Evolutionary conservation across 2,797 vertebrate genomes (phyloP).

Genomic region (Lophotriccus pileatus): DNA sequence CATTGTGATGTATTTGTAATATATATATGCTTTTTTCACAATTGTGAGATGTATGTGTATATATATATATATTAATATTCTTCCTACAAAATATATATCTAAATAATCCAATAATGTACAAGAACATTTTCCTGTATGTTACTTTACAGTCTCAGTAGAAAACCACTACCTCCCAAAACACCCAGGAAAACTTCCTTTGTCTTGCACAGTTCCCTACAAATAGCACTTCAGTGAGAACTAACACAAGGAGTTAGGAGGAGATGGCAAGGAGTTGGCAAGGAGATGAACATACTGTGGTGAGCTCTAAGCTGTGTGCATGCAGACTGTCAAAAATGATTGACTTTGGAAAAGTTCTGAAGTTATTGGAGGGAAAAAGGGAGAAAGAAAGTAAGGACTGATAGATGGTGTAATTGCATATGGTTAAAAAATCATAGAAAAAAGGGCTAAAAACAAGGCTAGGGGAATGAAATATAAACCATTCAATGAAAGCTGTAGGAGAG

Average conservation of each 20-base stretch:
- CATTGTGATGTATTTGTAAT: background rate
- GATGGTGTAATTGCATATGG: background rate
- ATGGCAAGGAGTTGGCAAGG: background rate
- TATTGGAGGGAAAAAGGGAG: background rate
- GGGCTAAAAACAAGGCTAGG: background rate
- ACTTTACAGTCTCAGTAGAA: background rate
- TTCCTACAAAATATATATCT: background rate
- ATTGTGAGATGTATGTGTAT: background rate
- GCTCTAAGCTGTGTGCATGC: background rate
- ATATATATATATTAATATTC: background rate
- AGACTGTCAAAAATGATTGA: background rate
- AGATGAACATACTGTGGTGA: background rate
- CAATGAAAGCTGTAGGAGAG: background rate
- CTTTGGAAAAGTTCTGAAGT: background rate
- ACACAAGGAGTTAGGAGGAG: too few species aligned
- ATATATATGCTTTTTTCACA: background rate
- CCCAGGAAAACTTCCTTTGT: background rate
- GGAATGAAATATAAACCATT: background rate
- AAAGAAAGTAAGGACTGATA: background rate
- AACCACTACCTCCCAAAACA: background rate
- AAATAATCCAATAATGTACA: background rate
- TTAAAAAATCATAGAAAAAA: background rate
- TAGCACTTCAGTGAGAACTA: background rate
- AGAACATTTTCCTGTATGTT: background rate
- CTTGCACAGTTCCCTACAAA: background rate